Evolutionary conservation across 2,888 invertebrate genomes (phyloP), one percentile per base, ranked within the genome.

Genomic region (Prenolepis imparis): DNA sequence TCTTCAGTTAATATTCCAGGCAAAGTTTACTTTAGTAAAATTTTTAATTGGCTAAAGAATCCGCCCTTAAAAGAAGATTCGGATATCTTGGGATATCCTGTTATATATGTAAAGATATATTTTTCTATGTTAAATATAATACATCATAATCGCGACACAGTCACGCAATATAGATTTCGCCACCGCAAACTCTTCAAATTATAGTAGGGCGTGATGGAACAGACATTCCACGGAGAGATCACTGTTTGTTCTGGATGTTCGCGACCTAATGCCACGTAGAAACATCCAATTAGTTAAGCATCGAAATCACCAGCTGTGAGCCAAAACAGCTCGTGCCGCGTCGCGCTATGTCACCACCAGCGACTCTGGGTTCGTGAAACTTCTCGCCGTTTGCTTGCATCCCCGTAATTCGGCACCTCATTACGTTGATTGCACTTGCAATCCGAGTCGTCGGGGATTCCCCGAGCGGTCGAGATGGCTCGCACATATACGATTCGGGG

Each of bases 361-460:
- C 12, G 57, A 52, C 41, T 2, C 18, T 48, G 6, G 8, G 8
- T n/a, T n/a, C 8, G 8, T 52, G 48, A 52, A 52, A 78, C 70
- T 70, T 80, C 32, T 75, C 66, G 59, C 24, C 68, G 15, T 39
- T 32, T 36, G 36, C 28, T 55, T 57, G 66, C 67, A 70, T 52
- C 24, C 36, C 28, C 28, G 9, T 52, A 73, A 36, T 57, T 72
- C 59, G 70, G 39, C 70, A 63, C 67, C n/a, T 87, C 83, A 87
- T 88, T 88, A 86, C 78, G 75, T 24, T 83, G 74, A 88, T 89
- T 85, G 82, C 67, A 44, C 44, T 61, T 11, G 83, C 73, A 84
- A 89, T 85, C 83, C 77, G 77, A 81, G 68, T 67, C 81, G 81
- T 28, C 28, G n/a, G 59, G 55, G 61, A 86, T 74, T 72, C 18